Evolutionary conservation across 2,113 vertebrate species (phyloP).

Genomic region (Epinephelus fuscoguttatus): DNA sequence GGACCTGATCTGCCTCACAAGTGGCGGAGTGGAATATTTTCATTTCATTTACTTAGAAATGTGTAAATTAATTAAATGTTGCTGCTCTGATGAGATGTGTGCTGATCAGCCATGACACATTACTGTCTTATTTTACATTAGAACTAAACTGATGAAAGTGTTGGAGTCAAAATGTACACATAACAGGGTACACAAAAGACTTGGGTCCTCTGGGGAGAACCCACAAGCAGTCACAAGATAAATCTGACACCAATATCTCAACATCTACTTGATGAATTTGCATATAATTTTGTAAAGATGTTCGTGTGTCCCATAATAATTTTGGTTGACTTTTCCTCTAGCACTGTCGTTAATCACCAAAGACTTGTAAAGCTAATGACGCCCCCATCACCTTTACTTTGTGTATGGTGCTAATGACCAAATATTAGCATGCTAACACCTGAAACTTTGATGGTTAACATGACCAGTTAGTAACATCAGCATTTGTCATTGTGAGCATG

Average conservation of each 20-base stretch:
- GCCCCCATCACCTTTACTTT: neutral
- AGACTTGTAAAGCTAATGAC: neutral
- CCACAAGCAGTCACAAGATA: neutral
- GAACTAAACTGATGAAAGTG: neutral
- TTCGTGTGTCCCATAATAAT: neutral
- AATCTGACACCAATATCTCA: neutral
- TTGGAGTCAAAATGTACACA: neutral
- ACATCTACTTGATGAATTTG: neutral
- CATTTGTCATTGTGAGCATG: neutral
- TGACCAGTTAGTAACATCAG: neutral
- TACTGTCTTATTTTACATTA: neutral
- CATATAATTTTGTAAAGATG: neutral
- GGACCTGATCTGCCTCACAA: slow-evolving; percentile 17
- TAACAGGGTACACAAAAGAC: neutral
- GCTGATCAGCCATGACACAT: neutral
- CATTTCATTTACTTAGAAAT: neutral
- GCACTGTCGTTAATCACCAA: neutral
- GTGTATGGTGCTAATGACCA: neutral
- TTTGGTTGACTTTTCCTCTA: neutral
- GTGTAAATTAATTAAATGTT: neutral
- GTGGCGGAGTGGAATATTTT: slow-evolving; percentile 18
- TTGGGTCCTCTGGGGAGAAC: neutral
- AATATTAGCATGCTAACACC: neutral
- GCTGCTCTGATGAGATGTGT: neutral
- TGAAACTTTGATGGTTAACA: neutral